phyloP scores from a whole-genome alignment of 2,888 invertebrate genomes.

The Trachelus iudaicus region DNA sequence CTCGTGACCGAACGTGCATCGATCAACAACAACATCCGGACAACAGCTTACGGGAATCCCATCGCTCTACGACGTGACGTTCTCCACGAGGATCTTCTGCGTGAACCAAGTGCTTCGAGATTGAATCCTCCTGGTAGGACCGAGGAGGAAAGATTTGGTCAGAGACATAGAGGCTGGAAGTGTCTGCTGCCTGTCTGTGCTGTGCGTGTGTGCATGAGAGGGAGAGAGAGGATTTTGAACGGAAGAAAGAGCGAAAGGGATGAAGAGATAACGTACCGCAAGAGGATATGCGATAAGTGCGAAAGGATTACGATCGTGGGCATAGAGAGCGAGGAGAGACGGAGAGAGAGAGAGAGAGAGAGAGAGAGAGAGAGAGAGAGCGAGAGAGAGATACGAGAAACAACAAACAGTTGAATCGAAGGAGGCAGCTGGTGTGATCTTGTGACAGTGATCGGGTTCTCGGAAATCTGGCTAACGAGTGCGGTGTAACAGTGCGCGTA shows the following conservation, averaged over 20 bases:
- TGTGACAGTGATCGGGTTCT: slow-evolving; percentile 6
- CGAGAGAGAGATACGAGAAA: slow-evolving; percentile 16
- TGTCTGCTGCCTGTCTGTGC: not conserved
- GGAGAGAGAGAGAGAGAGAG: slow-evolving; percentile 28
- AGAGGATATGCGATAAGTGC: slow-evolving; percentile 3
- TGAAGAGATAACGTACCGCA: not conserved
- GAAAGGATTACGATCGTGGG: slow-evolving; percentile 5
- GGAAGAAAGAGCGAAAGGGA: not conserved
- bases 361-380: slow-evolving; percentile 31
- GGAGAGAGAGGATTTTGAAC: not conserved
- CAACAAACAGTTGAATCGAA: not conserved
- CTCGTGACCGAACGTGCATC: not conserved
- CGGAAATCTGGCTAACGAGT: not conserved
- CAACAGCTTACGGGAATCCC: not conserved
- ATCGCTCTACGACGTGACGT: not conserved
- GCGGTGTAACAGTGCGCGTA: not conserved
- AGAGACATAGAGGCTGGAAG: not conserved
- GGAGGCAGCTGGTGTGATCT: slow-evolving; percentile 7
- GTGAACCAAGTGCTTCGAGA: not conserved
- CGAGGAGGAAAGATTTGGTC: not conserved
- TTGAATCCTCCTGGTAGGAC: not conserved
- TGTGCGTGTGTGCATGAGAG: not conserved
- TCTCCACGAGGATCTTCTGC: not conserved
- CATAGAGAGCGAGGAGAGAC: slow-evolving; percentile 25
- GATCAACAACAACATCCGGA: not conserved